These are phyloP conservation scores for Vireo altiloquus DNA, from an alignment of 2,113 vertebrate species.

Conservation along the genomic window DNA sequence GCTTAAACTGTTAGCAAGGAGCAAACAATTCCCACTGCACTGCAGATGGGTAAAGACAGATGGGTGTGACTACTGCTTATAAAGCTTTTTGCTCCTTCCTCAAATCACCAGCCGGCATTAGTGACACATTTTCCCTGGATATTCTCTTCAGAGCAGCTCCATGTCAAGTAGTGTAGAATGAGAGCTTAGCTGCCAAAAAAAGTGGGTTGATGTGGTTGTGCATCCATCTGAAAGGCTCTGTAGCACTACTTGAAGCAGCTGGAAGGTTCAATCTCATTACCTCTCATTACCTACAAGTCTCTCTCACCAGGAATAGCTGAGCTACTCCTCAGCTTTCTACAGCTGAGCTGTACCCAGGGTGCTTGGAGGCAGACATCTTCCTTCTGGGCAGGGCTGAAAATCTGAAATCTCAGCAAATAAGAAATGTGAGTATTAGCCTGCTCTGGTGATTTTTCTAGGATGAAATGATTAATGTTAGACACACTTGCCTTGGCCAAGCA, in stretches of 20 bases:
- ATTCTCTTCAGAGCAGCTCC: not conserved
- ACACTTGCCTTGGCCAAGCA: not conserved
- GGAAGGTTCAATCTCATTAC: not conserved
- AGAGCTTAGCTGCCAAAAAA: not conserved
- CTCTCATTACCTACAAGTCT: not conserved
- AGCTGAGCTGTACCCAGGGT: not conserved
- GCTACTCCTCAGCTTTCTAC: not conserved
- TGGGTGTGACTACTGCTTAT: not conserved
- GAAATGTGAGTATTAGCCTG: not conserved
- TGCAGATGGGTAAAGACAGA: not conserved
- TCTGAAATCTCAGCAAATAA: not conserved
- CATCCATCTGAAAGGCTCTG: not conserved
- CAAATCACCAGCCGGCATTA: not conserved
- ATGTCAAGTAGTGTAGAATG: not conserved
- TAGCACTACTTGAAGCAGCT: not conserved
- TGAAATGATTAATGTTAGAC: not conserved
- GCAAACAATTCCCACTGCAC: not conserved
- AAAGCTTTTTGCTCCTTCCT: not conserved
- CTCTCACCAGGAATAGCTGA: not conserved
- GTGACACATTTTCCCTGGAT: not conserved
- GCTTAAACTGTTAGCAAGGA: not conserved
- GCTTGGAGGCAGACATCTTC: not conserved
- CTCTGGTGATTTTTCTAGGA: not conserved
- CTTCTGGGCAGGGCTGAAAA: not conserved
- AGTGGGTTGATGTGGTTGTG: not conserved